phyloP scores from a whole-genome alignment of 2,888 invertebrate species.

The Bedellia somnulentella region DNA sequence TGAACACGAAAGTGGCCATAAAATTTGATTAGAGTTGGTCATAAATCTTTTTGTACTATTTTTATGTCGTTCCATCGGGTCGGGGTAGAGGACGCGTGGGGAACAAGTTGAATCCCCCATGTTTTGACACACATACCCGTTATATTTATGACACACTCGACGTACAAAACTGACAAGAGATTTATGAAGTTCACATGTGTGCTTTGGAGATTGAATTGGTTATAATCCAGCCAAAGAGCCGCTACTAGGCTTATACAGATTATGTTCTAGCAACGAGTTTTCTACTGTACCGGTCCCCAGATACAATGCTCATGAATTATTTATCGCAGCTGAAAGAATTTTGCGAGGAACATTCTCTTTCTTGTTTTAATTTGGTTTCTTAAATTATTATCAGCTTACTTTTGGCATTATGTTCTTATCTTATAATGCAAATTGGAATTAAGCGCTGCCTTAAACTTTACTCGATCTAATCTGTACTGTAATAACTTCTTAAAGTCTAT shows the following conservation, averaged over 20 bases:
- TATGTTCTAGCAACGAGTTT: neutral
- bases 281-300: neutral
- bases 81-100: too few relatives aligned
- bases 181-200: constrained; percentile 56
- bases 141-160: constrained; percentile 48
- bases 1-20: constrained; percentile 44
- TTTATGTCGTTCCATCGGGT: neutral
- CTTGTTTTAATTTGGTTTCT: too few relatives aligned
- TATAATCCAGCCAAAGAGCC: constrained; percentile 4
- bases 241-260: neutral
- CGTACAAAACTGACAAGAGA: constrained; percentile 39
- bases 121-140: constrained; percentile 53
- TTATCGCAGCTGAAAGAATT: too few relatives aligned
- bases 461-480: too few relatives aligned
- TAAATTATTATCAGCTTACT: too few relatives aligned
- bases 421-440: too few relatives aligned
- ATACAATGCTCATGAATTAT: constrained; percentile 3
- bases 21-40: constrained; percentile 56
- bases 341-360: too few relatives aligned
- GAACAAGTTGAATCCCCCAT: constrained; percentile 50
- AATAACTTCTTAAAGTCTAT: too few relatives aligned
- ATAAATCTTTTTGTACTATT: constrained; percentile 40
- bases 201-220: constrained; percentile 40
- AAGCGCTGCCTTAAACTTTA: too few relatives aligned
- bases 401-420: too few relatives aligned